Percentiles rank a stretch among this genome's conserved stretches.
Conservation (phyloP, 2,888 invertebrate genomes). For the Allophyes oxyacanthae region DNA sequence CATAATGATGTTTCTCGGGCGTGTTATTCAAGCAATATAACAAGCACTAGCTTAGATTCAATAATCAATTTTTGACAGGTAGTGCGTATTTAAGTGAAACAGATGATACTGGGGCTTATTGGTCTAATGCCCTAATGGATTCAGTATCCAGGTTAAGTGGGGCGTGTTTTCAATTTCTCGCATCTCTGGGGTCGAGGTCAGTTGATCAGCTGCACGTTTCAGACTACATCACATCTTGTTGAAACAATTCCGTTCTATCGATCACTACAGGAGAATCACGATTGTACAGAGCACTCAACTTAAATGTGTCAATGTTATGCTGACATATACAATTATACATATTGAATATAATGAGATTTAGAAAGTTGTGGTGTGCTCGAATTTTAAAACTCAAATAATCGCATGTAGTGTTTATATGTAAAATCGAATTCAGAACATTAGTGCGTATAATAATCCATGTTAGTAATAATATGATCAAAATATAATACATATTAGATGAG, state of each 20-base stretch:
- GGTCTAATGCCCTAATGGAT: conserved; percentile 37
- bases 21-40: conserved; percentile 16
- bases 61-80: conserved; percentile 8
- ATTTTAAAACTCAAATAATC: conserved; percentile 26
- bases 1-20: conserved; percentile 3
- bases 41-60: background rate
- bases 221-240: conserved; percentile 34
- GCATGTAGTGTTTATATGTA: conserved; percentile 19
- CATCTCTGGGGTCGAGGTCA: conserved; percentile 51
- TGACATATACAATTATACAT: conserved; percentile 36
- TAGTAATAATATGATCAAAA: background rate
- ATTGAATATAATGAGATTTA: conserved; percentile 13
- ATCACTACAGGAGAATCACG: conserved; percentile 41
- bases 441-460: background rate
- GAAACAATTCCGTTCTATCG: conserved; percentile 40
- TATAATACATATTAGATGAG: background rate
- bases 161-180: conserved; percentile 61
- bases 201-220: conserved; percentile 41
- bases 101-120: conserved; percentile 17
- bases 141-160: conserved; percentile 57
- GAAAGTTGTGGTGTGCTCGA: conserved; percentile 37
- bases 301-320: conserved; percentile 32
- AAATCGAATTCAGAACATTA: background rate
- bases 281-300: conserved; percentile 28
- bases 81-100: conserved; percentile 30